Evolutionary conservation across 1,140 invertebrate genomes (phyloP), one percentile per base, ranked within the genome.

Genomic region (Stegodyphus mimosarum): DNA sequence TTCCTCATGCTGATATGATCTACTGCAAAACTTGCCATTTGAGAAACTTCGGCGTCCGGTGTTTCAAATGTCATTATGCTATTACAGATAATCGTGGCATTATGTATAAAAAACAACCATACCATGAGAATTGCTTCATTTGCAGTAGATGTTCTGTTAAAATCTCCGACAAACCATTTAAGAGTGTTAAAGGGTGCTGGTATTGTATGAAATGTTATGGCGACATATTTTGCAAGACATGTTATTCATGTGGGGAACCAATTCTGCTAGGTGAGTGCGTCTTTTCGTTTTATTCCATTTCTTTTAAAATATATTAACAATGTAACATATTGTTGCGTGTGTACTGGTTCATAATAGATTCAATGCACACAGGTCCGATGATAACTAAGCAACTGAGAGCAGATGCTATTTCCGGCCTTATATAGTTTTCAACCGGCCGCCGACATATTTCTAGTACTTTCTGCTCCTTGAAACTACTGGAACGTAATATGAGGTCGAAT

Each of bases 151-250:
- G 79, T 7, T 33, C 17, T 6, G n/a, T 15, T 6, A 52, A 51
- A 6, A 48, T 81, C 11, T 69, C 55, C 5, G 33, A 66, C 55
- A 71, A 48, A 64, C 70, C 70, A 2, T 81, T 81, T 48, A 81
- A 81, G 17, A 73, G 15, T 7, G 70, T 81, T 7, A 60, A 73
- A 11, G 70, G 64, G 0, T 11, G 64, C 6, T 33, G 70, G 18
- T 81, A 73, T n/a, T 81, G 79, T 18, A 13, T 73, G 15, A 6
- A 49, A 5, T 81, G 79, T 50, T 81, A 81, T 5, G 79, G 69
- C 52, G 53, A 64, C 5, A 64, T n/a, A n/a, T 73, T 64, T 13
- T 73, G 70, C 48, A 81, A 73, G 55, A 64, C n/a, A 18, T 81
- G 79, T 51, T 60, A 81, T 33, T 53, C 79, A 9, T 73, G 78